Conservation (phyloP, 2,113 vertebrate genomes). For the Numenius arquata region DNA sequence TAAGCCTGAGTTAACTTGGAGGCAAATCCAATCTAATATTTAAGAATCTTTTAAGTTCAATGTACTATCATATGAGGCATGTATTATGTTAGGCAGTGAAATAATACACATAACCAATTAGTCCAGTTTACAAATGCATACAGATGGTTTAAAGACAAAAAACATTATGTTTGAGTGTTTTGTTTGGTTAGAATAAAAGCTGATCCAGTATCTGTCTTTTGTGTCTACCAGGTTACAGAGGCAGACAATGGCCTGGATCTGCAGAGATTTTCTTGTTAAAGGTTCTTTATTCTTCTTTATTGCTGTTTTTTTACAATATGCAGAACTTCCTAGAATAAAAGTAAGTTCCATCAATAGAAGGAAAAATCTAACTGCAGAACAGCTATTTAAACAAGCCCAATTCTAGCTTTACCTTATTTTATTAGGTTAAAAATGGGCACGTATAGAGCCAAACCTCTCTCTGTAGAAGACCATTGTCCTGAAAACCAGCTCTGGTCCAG, state of each 20-base stretch:
- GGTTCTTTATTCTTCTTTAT: neutral
- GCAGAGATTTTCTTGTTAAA: neutral
- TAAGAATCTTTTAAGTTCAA: neutral
- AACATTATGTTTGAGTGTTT: accelerated
- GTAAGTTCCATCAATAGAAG: neutral
- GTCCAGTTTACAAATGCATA: neutral
- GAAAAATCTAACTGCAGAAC: neutral
- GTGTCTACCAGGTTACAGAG: neutral
- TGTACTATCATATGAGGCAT: neutral
- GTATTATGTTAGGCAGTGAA: neutral
- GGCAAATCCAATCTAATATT: neutral
- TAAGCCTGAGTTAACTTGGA: neutral
- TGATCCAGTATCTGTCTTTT: neutral
- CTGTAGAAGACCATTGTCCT: neutral
- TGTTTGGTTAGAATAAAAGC: neutral
- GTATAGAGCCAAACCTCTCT: neutral
- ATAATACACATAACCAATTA: neutral
- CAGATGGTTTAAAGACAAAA: neutral
- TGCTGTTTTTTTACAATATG: neutral
- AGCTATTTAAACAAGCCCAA: neutral
- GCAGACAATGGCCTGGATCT: neutral
- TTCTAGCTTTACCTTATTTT: neutral
- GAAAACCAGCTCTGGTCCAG: neutral
- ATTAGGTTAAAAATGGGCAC: neutral
- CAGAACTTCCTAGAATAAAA: neutral